Evolutionary conservation across 1,140 invertebrate species (phyloP).

Genomic region (Nephila pilipes): DNA sequence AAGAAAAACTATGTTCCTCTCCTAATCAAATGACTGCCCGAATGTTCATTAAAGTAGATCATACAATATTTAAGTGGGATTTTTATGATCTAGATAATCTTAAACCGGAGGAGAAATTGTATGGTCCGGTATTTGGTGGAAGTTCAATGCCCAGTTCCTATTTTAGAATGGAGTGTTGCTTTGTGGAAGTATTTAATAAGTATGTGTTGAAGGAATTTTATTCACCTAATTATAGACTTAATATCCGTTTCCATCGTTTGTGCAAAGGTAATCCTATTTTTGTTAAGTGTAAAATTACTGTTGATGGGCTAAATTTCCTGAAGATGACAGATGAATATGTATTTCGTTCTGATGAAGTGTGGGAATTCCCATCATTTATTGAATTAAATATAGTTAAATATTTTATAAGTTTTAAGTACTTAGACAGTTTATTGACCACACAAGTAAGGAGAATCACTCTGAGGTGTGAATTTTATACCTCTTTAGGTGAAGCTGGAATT

Average conservation of each 20-base stretch:
- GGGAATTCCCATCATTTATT: neutral
- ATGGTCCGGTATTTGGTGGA: constrained; percentile 6
- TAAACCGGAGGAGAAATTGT: neutral
- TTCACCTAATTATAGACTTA: no score
- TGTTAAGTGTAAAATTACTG: neutral
- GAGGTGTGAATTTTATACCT: neutral
- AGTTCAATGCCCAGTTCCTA: neutral
- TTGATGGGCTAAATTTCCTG: neutral
- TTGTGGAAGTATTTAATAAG: no score
- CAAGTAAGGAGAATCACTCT: neutral
- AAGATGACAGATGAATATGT: neutral
- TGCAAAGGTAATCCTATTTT: neutral
- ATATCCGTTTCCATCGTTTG: neutral
- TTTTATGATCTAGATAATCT: neutral
- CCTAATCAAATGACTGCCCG: neutral
- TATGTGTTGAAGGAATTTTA: no score
- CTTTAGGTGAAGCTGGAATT: neutral
- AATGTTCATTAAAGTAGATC: neutral
- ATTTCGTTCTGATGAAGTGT: constrained; percentile 7
- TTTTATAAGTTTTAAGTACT: no score
- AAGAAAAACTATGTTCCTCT: constrained; percentile 23
- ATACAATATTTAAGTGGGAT: neutral
- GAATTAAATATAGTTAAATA: no score
- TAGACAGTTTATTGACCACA: neutral
- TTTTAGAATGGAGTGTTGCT: neutral